Percentiles rank a stretch among this genome's conserved stretches.
These are phyloP conservation scores for Mesocentrotus franciscanus DNA, from an alignment of 53 echinoderm and acorn worm species.

Conservation along the genomic window DNA sequence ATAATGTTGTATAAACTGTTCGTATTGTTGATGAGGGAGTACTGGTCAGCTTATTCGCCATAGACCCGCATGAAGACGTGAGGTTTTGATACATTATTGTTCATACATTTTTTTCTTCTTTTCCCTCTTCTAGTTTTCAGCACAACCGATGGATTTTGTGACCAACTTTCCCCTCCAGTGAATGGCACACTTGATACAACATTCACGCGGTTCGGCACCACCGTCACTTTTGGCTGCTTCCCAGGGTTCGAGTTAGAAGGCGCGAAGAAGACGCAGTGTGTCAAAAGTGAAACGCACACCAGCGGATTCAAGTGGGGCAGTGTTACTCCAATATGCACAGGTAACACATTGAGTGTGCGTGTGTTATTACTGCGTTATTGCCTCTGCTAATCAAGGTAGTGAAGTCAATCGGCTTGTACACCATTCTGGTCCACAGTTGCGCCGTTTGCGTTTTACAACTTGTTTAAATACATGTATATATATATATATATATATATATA, in stretches of 20 bases:
- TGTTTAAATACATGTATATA: too few relatives aligned
- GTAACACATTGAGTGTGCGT: neutral
- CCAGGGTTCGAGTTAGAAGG: constrained; percentile 35
- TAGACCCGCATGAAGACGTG: too few relatives aligned
- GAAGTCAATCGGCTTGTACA: too few relatives aligned
- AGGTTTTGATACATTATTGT: neutral
- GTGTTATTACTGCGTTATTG: too few relatives aligned
- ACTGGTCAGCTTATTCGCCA: too few relatives aligned
- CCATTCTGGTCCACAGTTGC: too few relatives aligned
- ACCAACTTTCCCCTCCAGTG: neutral
- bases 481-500: too few relatives aligned
- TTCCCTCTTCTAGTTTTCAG: constrained; percentile 28
- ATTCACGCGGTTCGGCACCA: constrained; percentile 25
- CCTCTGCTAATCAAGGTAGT: too few relatives aligned
- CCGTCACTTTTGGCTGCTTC: constrained; percentile 54
- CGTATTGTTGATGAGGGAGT: too few relatives aligned
- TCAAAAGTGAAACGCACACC: constrained; percentile 43
- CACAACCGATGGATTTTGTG: constrained; percentile 46
- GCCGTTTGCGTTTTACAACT: too few relatives aligned
- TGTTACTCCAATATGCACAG: constrained; percentile 18
- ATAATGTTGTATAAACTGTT: too few relatives aligned
- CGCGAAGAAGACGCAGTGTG: constrained; percentile 51
- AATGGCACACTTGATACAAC: constrained; percentile 47
- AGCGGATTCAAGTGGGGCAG: constrained; percentile 47
- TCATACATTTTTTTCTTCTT: neutral